Evolutionary conservation across 2,113 vertebrate species (phyloP).

Genomic region (Heterocephalus glaber): DNA sequence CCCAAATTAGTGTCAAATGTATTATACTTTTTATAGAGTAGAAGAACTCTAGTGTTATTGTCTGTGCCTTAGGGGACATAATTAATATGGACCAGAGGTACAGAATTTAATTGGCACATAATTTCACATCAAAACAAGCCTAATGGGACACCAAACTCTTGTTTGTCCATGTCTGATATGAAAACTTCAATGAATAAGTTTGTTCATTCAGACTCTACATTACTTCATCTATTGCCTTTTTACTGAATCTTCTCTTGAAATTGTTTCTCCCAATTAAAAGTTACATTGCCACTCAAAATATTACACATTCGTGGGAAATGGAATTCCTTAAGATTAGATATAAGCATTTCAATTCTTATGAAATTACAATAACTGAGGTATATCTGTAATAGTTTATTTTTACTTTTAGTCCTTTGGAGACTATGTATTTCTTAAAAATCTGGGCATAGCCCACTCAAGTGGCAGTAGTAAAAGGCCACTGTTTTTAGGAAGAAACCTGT

Average conservation of each 20-base stretch:
- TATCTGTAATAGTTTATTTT: background rate
- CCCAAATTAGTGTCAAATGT: background rate
- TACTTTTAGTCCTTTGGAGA: background rate
- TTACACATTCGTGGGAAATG: background rate
- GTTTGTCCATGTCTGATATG: background rate
- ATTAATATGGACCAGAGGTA: background rate
- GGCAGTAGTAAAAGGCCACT: background rate
- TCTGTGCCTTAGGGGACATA: constrained; percentile 15
- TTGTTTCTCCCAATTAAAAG: background rate
- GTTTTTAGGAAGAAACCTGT: background rate
- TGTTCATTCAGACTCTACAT: constrained; percentile 19
- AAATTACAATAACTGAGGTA: background rate
- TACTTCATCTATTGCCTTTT: background rate
- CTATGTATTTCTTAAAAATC: background rate
- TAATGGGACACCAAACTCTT: background rate
- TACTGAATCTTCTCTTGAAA: background rate
- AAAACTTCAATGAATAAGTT: constrained; percentile 10
- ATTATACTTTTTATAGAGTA: background rate
- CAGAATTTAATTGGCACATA: background rate
- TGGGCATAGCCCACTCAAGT: background rate
- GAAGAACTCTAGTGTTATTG: background rate
- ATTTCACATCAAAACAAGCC: constrained; percentile 33
- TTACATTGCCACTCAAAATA: background rate
- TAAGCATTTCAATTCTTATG: background rate
- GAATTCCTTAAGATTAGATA: background rate